Evolutionary conservation across 2,888 invertebrate species (phyloP), one percentile per base, ranked within the genome.

Genomic region (Trichopoda pennipes): DNA sequence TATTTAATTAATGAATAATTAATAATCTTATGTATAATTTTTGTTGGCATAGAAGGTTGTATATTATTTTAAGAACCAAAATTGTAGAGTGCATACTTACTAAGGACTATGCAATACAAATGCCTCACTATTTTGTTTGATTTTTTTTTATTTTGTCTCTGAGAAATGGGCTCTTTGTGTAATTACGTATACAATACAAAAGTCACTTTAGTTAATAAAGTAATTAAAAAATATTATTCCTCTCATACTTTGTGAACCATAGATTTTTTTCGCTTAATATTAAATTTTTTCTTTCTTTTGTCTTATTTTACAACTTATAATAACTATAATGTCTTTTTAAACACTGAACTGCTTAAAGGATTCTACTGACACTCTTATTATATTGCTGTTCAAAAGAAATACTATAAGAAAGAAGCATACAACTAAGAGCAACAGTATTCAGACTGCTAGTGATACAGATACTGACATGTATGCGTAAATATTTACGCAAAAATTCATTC

Each of bases 401-500:
- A 16, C 23, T 14, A 12, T 3, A 47, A n/a, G 21, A 17, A 12
- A 17, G 64, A 53, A 35, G 47, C 32, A 17, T 3, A 49, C 56
- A 23, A 61, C 49, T 60, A 42, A 49, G 60, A 49, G 63, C 63
- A 73, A 49, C 75, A 78, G 64, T 64, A 51, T 64, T 49, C 66
- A 21, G 32, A 70, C 32, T 68, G 77, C 69, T 58, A 73, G 47
- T 72, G 80, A 76, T 60, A 72, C 68, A 70, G 76, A 66, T 81
- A 73, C 74, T 82, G 75, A 38, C 51, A 53, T 68, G 64, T 76
- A 79, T 79, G 79, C 75, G 79, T 79, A 79, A 75, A 79, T 82
- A 75, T 79, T 79, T 72, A 79, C 72, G 66, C 79, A 82, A 81
- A 70, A 81, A 68, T 75, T 76, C 70, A 76, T 72, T 76, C 63